These are phyloP conservation scores for Drosophila lacicola DNA, from an alignment of 2,888 invertebrate genomes.

Conservation along the genomic window DNA sequence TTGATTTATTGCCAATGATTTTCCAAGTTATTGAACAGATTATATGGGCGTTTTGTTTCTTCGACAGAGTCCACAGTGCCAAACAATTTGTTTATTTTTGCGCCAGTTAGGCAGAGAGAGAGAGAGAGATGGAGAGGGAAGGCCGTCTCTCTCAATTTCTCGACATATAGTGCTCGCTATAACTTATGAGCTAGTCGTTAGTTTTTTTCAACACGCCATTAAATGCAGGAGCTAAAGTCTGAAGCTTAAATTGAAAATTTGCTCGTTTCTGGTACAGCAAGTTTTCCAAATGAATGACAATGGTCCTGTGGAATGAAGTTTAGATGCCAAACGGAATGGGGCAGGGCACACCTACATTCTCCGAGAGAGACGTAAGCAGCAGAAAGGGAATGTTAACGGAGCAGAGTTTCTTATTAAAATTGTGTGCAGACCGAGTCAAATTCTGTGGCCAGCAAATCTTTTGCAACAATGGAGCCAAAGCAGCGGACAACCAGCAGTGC, in stretches of 20 bases:
- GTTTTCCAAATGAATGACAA: conserved; percentile 78
- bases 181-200: conserved; percentile 60
- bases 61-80: conserved; percentile 39
- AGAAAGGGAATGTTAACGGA: conserved; percentile 16
- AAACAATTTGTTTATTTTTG: conserved; percentile 79
- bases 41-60: conserved; percentile 77
- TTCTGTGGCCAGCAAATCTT: conserved; percentile 59
- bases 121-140: background rate
- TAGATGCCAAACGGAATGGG: conserved; percentile 35
- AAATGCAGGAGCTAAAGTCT: conserved; percentile 63
- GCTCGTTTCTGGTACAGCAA: conserved; percentile 68
- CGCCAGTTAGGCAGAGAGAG: conserved; percentile 10
- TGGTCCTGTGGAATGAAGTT: conserved; percentile 41
- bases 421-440: conserved; percentile 66
- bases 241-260: conserved; percentile 71
- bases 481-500: conserved; percentile 39
- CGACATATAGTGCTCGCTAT: conserved; percentile 28
- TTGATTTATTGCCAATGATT: conserved; percentile 84
- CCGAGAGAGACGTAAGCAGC: background rate
- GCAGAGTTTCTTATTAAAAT: conserved; percentile 59
- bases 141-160: conserved; percentile 16
- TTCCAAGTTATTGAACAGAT: conserved; percentile 84
- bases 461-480: conserved; percentile 42
- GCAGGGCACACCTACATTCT: conserved; percentile 15
- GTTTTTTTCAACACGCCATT: conserved; percentile 57